Evolutionary conservation across 1,140 invertebrate species (phyloP).

Genomic region (Eumeta japonica): DNA sequence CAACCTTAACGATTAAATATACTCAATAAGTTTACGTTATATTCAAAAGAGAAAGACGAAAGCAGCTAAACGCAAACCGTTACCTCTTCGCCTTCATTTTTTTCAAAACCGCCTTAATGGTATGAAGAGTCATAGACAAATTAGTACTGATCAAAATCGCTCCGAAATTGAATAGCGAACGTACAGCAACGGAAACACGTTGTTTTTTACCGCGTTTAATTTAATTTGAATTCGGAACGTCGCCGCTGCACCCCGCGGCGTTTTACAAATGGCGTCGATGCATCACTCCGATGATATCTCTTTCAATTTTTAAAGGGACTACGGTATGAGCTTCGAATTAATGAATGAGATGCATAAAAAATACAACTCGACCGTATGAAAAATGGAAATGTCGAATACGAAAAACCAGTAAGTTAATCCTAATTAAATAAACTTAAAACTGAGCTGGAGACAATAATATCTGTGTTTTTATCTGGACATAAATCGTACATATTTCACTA

Average conservation of each 20-base stretch:
- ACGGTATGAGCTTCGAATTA: slow-evolving; percentile 39
- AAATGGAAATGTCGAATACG: slow-evolving; percentile 15
- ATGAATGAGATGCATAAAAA: slow-evolving; percentile 33
- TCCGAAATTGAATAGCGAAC: background rate
- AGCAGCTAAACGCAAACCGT: no score
- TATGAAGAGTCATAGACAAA: no score
- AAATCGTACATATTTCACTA: no score
- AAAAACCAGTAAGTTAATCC: slow-evolving; percentile 8
- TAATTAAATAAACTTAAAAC: slow-evolving; percentile 5
- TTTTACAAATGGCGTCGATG: slow-evolving; percentile 50
- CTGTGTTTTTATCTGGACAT: no score
- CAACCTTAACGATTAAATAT: no score
- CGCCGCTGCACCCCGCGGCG: slow-evolving; percentile 40
- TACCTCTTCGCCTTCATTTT: no score
- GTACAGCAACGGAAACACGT: slow-evolving; percentile 35
- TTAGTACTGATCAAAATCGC: slow-evolving; percentile 39
- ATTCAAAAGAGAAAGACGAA: no score
- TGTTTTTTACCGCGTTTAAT: slow-evolving; percentile 53
- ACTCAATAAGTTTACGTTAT: no score
- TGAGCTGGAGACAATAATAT: no score
- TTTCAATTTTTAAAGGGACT: slow-evolving; percentile 49
- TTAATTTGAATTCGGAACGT: slow-evolving; percentile 52
- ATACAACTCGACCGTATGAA: slow-evolving; percentile 25
- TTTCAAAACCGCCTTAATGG: no score
- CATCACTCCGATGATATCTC: slow-evolving; percentile 56